phyloP scores from a whole-genome alignment of 2,113 vertebrate genomes.

The Gila orcuttii region DNA sequence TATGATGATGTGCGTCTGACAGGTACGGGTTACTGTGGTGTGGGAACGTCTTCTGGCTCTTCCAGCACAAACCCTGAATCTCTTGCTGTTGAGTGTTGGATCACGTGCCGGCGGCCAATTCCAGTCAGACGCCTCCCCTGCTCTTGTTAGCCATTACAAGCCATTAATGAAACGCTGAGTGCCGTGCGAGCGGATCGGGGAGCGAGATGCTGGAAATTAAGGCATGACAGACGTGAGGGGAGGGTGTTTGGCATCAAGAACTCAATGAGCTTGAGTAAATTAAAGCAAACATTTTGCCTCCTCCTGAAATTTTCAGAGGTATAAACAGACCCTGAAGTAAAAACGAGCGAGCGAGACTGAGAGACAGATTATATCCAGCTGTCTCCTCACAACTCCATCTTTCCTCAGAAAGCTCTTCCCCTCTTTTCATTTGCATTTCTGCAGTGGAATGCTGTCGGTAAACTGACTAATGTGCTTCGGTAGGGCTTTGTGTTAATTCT shows the following conservation, averaged over 20 bases:
- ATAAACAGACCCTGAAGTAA: constrained; percentile 48
- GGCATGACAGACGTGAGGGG: constrained; percentile 41
- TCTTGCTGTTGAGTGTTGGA: neutral
- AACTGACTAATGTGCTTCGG: neutral
- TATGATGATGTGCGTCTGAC: neutral
- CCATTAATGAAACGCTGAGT: constrained; percentile 27
- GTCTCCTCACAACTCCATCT: constrained; percentile 13
- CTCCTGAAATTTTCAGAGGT: constrained; percentile 43
- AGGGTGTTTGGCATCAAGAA: constrained; percentile 33
- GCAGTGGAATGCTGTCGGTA: neutral
- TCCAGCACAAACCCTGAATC: neutral
- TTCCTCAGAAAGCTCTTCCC: constrained; percentile 20
- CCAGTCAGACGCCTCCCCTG: constrained; percentile 5
- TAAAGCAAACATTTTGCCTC: constrained; percentile 44
- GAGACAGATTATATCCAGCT: constrained; percentile 15
- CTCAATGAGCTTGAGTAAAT: constrained; percentile 46
- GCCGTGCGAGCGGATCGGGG: neutral
- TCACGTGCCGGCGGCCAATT: neutral
- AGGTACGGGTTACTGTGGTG: constrained; percentile 43
- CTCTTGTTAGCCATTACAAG: constrained; percentile 30
- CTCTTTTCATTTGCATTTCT: neutral
- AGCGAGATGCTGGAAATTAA: constrained; percentile 27
- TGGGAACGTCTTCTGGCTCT: constrained; percentile 8
- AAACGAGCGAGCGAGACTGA: neutral
- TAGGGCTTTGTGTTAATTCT: neutral